Percentiles rank a stretch among this genome's conserved stretches.
Evolutionary conservation across 2,113 vertebrate species (phyloP).

Genomic region (Scolopax mira): DNA sequence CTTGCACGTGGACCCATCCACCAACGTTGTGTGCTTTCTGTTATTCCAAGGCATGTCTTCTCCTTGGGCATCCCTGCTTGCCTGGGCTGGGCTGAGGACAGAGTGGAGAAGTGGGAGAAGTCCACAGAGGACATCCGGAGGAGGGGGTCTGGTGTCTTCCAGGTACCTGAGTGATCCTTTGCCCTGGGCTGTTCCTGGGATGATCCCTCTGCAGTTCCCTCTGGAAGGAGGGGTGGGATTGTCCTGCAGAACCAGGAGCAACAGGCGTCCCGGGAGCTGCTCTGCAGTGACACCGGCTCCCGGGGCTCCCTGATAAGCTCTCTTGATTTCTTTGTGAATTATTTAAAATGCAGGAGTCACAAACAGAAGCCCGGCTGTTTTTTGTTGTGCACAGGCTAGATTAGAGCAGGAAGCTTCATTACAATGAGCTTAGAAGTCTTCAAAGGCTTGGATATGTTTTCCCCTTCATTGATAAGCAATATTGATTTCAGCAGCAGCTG

Average conservation of each 20-base stretch:
- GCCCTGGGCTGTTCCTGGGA: background rate
- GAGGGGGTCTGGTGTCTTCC: background rate
- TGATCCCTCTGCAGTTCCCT: background rate
- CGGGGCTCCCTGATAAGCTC: background rate
- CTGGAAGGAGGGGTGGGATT: background rate
- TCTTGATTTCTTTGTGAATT: constrained; percentile 50
- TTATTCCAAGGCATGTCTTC: background rate
- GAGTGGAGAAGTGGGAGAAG: background rate
- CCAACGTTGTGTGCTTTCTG: background rate
- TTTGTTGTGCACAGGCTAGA: constrained; percentile 15
- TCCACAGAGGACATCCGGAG: background rate
- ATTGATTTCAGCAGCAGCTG: constrained; percentile 2
- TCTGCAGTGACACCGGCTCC: background rate
- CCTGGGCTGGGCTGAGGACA: background rate
- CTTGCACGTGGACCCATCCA: background rate
- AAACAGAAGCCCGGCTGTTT: background rate
- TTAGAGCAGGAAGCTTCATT: constrained; percentile 44
- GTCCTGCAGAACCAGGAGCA: background rate
- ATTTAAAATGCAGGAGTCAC: constrained; percentile 39
- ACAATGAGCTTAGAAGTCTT: constrained; percentile 30
- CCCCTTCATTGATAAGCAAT: constrained; percentile 39
- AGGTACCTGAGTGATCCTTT: background rate
- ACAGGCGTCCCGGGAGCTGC: background rate
- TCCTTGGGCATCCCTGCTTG: background rate
- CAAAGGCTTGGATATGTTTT: constrained; percentile 30